These are phyloP conservation scores for Chondrosia reniformis DNA, from an alignment of 37 sponge, comb jelly and placozoan species.

Conservation along the genomic window DNA sequence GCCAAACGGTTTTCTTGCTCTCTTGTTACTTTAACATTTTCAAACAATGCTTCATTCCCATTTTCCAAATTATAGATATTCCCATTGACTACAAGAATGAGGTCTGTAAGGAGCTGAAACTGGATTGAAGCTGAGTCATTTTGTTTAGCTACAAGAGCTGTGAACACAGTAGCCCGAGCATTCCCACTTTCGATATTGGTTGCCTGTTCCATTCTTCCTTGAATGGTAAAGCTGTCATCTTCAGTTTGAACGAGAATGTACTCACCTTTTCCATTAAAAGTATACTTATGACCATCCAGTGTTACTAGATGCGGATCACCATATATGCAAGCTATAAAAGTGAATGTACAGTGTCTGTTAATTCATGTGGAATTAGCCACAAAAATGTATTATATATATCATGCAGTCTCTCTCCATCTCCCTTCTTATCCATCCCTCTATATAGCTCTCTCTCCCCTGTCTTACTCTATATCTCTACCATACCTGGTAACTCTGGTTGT, in stretches of 20 bases:
- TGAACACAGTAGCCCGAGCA: too few relatives aligned
- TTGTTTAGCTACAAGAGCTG: too few relatives aligned
- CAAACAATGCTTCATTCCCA: background rate
- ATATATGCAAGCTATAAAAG: conserved; percentile 38
- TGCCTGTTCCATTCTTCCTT: conserved; percentile 52
- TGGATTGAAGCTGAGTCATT: too few relatives aligned
- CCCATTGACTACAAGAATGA: background rate
- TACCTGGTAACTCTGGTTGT: conserved; percentile 26
- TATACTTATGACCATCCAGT: conserved; percentile 59
- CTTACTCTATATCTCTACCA: background rate
- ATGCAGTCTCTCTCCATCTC: too few relatives aligned
- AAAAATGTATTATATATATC: too few relatives aligned
- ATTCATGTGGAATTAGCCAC: background rate
- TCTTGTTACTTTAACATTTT: background rate
- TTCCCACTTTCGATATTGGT: background rate
- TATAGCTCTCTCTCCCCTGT: too few relatives aligned
- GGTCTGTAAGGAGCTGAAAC: too few relatives aligned
- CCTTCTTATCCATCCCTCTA: too few relatives aligned
- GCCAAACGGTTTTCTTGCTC: background rate
- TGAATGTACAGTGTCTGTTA: background rate
- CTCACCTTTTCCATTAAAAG: conserved; percentile 74
- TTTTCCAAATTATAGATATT: background rate
- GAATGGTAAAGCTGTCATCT: conserved; percentile 52
- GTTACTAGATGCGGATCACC: conserved; percentile 73
- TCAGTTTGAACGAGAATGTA: conserved; percentile 44